A percentile compares a stretch with the other conserved stretches of the same genome.
Conservation (phyloP, 2,113 vertebrate genomes). For the Microtus montanus region DNA sequence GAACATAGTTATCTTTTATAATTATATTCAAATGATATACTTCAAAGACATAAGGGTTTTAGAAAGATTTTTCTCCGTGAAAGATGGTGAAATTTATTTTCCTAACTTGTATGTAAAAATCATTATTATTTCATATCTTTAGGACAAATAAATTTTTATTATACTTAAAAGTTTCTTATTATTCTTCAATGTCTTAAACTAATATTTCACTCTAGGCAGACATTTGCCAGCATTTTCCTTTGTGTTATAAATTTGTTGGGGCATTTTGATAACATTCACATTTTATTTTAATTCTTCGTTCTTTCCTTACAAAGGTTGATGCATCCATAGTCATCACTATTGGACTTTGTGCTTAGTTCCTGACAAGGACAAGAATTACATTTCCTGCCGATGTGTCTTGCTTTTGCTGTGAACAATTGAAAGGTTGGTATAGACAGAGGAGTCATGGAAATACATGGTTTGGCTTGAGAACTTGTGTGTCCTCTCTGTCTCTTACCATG, state of each 20-base stretch:
- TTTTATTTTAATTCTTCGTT: neutral
- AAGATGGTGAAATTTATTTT: conserved; percentile 17
- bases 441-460: neutral
- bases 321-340: neutral
- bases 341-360: neutral
- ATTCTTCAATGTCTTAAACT: neutral
- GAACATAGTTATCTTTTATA: neutral
- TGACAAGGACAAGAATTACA: neutral
- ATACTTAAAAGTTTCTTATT: neutral
- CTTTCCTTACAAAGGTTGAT: neutral
- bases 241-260: neutral
- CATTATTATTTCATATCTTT: neutral
- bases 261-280: neutral
- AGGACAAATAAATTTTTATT: neutral
- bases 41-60: neutral
- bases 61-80: neutral
- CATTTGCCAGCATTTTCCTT: neutral
- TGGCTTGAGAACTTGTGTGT: neutral
- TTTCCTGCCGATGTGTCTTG: neutral
- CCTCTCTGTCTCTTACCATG: neutral
- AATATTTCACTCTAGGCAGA: neutral
- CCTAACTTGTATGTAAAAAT: neutral
- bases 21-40: neutral
- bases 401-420: neutral
- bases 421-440: accelerated